phyloP scores from a whole-genome alignment of 2,888 invertebrate genomes.

The Psylliodes chrysocephalus region DNA sequence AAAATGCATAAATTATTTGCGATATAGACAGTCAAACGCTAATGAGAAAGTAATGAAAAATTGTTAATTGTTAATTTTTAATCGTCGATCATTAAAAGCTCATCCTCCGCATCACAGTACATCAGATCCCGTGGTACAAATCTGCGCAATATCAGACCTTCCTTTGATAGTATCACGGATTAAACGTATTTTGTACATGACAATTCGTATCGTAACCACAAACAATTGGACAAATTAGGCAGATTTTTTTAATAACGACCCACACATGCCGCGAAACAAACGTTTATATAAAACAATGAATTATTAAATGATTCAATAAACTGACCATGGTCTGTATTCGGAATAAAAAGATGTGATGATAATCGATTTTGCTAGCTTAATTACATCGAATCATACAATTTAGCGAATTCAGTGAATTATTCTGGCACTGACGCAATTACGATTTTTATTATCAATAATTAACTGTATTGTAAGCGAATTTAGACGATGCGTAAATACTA shows the following conservation, averaged over 20 bases:
- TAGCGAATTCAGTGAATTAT: conserved; percentile 47
- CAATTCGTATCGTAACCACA: too few relatives aligned
- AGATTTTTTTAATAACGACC: neutral
- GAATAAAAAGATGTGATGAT: conserved; percentile 21
- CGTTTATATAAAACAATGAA: conserved; percentile 20
- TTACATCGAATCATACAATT: conserved; percentile 48
- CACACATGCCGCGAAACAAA: neutral
- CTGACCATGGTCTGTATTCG: neutral
- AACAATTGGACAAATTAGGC: neutral
- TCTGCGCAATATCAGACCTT: too few relatives aligned
- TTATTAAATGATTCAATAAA: conserved; percentile 23
- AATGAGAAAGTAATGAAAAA: too few relatives aligned
- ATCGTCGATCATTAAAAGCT: too few relatives aligned
- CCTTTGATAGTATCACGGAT: too few relatives aligned
- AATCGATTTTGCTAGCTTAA: conserved; percentile 40
- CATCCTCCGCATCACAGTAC: too few relatives aligned
- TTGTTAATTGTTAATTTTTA: too few relatives aligned
- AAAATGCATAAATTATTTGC: too few relatives aligned
- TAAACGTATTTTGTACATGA: too few relatives aligned
- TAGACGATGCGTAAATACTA: conserved; percentile 51
- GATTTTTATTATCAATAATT: conserved; percentile 45
- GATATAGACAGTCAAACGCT: too few relatives aligned
- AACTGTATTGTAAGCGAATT: conserved; percentile 46
- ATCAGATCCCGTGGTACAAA: too few relatives aligned
- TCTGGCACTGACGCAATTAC: conserved; percentile 30